Evolutionary conservation across 2,888 invertebrate species (phyloP), one percentile per base, ranked within the genome.

Genomic region (Drosophila paracracens): DNA sequence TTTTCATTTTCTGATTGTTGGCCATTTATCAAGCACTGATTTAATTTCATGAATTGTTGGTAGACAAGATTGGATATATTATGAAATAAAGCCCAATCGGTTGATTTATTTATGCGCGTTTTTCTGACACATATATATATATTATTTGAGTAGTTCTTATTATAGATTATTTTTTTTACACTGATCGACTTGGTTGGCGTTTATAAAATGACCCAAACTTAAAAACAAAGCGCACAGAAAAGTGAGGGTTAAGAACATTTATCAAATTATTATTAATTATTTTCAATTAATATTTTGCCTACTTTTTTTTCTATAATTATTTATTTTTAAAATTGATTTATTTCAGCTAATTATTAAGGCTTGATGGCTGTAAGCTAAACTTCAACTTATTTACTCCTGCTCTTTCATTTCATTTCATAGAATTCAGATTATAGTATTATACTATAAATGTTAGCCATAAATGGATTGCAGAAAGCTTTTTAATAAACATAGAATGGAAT

Each of bases 1-100:
- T 21, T 43, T 31, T 31, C 46, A 7, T 65, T 57, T 46, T 53
- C 61, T 62, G 18, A n/a, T 16, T 38, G 36, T 52, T 76, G 25
- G 38, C 29, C 63, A 71, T 67, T 75, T 76, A 70, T 59, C 54
- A 71, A 64, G 60, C 66, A 70, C 65, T 82, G 75, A 80, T 88
- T 84, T 78, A 70, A 85, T 76, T 82, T 71, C 40, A 78, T 59
- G 43, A 59, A 21, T 25, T 50, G 40, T 25, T 25, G 18, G 13
- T 38, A 29, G 10, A 25, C 31, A 21, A 13, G 21, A 38, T 50
- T 27, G 18, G 13, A 21, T 29, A 27, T 35, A 43, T 56, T 31
- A 21, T 35, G 6, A 33, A 43, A 25, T n/a, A n/a, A 29, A 16
- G 1, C 35, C 21, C 10, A 46, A 21, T 57, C 21, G 1, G 11